Evolutionary conservation across 2,888 invertebrate genomes (phyloP), one percentile per base, ranked within the genome.

Genomic region (Seladonia tumulorum): DNA sequence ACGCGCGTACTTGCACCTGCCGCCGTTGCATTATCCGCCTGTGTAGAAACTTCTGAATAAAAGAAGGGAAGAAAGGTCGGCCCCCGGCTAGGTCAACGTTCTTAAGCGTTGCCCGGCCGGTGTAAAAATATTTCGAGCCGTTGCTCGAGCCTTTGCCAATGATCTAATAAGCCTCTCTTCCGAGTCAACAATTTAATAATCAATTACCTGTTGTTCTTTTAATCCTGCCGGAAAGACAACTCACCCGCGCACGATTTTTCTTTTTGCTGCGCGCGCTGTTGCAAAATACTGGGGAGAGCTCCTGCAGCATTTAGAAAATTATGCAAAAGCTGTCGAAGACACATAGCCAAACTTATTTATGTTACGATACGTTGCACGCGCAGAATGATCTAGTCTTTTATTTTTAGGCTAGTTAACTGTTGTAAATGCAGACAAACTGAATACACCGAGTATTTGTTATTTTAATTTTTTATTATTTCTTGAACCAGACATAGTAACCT

Each of bases 41-140:
- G 22, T 57, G 70, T 60, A 49, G 79, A 85, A 83, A 76, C 89
- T 83, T 81, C 79, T 76, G 66, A 90, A 87, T 84, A 82, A 81
- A 88, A 85, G 74, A 81, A 85, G 88, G 85, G 86, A 79, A 83
- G 79, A 86, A 84, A 82, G 82, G 82, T 79, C 88, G 86, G 79
- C 22, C 57, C 57, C 57, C 45, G 82, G 79, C 82, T 79, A 85
- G 89, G 89, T 89, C 89, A 86, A 86, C 84, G 89, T 88, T 89
- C 85, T 82, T 85, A 60, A 76, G 76, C 76, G 73, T 49, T 22
- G 29, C 29, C 25, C 49, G 63, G 18, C 39, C 66, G 66, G 72
- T 29, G 66, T 79, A 83, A 79, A 85, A 85, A 79, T 85, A 85
- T 82, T 70, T 82, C 82, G 63, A 72, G 35, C 57, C 57, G 25